phyloP scores from a whole-genome alignment of 2,888 invertebrate species.

The Anticlea derivata region DNA sequence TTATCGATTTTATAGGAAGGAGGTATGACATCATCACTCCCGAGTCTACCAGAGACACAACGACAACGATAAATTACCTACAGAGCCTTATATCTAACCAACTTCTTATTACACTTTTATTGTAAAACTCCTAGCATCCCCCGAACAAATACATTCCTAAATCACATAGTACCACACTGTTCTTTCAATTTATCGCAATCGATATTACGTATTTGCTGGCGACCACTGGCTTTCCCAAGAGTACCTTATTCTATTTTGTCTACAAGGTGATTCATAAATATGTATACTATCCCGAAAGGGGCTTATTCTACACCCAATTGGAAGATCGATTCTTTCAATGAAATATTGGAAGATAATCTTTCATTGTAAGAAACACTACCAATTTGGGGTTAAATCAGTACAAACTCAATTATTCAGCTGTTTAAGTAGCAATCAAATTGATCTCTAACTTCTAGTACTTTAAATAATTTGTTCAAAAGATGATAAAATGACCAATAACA shows the following conservation, averaged over 20 bases:
- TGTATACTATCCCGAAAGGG: too few species aligned
- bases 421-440: too few species aligned
- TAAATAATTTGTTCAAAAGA: too few species aligned
- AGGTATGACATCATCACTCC: constrained; percentile 2
- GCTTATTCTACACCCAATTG: too few species aligned
- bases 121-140: constrained; percentile 5
- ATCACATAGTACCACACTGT: constrained; percentile 14
- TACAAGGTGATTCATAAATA: too few species aligned
- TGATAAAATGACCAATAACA: too few species aligned
- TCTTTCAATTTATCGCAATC: constrained; percentile 29
- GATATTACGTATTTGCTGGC: constrained; percentile 30
- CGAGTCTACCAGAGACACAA: not conserved
- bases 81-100: not conserved
- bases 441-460: too few species aligned
- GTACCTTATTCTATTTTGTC: constrained; percentile 26
- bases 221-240: constrained; percentile 31
- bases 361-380: too few species aligned
- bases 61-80: not conserved
- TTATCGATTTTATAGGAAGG: constrained; percentile 12
- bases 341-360: too few species aligned
- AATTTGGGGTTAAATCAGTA: too few species aligned
- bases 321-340: too few species aligned
- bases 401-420: too few species aligned
- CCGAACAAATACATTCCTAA: constrained; percentile 19
- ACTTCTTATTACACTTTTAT: constrained; percentile 5